Evolutionary conservation across 1,140 invertebrate species (phyloP).

Genomic region (Drosophila obscura): DNA sequence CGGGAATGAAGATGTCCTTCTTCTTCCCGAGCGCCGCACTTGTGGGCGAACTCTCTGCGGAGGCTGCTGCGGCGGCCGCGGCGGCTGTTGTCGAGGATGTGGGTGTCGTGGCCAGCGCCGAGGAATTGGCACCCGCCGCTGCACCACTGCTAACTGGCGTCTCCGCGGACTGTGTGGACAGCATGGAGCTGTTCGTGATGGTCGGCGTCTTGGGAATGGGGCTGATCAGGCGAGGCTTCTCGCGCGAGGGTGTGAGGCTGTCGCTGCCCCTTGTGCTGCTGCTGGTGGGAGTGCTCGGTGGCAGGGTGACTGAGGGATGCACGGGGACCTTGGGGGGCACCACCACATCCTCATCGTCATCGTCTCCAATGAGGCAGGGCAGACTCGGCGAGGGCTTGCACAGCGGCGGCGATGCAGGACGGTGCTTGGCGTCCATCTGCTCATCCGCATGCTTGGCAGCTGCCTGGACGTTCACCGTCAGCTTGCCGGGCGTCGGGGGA

Average conservation of each 20-base stretch:
- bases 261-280: constrained; percentile 34
- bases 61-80: constrained; percentile 31
- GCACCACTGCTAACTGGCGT: constrained; percentile 56
- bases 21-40: constrained; percentile 71
- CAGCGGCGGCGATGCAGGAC: constrained; percentile 53
- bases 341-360: constrained; percentile 59
- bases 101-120: constrained; percentile 65
- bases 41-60: constrained; percentile 36
- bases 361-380: constrained; percentile 76
- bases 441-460: constrained; percentile 67
- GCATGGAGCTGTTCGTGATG: constrained; percentile 66
- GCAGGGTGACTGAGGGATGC: constrained; percentile 6
- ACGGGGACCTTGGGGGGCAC: constrained; percentile 5
- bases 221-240: constrained; percentile 85
- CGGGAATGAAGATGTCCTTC: constrained; percentile 88
- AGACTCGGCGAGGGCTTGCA: constrained; percentile 81
- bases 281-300: constrained; percentile 24
- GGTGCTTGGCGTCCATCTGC: constrained; percentile 48
- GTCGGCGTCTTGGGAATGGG: constrained; percentile 86
- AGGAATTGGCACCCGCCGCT: constrained; percentile 16
- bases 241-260: constrained; percentile 83
- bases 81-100: constrained; percentile 58
- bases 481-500: constrained; percentile 40
- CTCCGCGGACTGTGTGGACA: constrained; percentile 67
- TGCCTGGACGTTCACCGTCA: constrained; percentile 76